phyloP scores from a whole-genome alignment of 2,797 vertebrate species.

The Pseudocheirus occidentalis region DNA sequence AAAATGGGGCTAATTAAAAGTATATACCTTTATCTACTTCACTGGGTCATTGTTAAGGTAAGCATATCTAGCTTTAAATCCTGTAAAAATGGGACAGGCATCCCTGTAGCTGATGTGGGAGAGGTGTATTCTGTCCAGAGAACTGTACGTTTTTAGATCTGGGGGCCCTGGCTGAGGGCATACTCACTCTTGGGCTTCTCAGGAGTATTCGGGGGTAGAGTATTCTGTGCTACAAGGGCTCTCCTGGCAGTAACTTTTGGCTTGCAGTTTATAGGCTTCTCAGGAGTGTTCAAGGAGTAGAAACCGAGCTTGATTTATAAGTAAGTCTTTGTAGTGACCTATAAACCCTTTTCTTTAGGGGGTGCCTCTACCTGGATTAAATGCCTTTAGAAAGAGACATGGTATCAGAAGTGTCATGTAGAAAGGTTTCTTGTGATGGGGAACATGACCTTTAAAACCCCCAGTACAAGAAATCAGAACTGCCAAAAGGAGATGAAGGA shows the following conservation, averaged over 20 bases:
- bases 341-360: constrained; percentile 57
- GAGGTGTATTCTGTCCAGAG: background rate
- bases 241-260: background rate
- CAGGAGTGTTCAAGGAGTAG: background rate
- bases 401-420: constrained; percentile 49
- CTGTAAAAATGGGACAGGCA: background rate
- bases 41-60: background rate
- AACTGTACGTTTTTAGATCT: background rate
- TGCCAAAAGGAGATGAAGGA: constrained; percentile 18
- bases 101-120: background rate
- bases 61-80: background rate
- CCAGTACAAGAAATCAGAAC: constrained; percentile 36
- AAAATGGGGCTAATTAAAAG: background rate
- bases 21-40: background rate
- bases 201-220: background rate
- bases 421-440: constrained; percentile 61
- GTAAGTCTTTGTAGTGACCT: constrained; percentile 45
- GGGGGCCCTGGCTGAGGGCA: background rate
- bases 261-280: background rate
- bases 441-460: constrained; percentile 77
- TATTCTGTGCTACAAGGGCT: background rate
- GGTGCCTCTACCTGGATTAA: constrained; percentile 50
- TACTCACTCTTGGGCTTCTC: background rate
- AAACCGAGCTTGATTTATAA: constrained; percentile 7
- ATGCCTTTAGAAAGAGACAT: constrained; percentile 56